A percentile compares a stretch with the other conserved stretches of the same genome.
Evolutionary conservation across 2,888 invertebrate species (phyloP).

Genomic region (Athalia circularis): DNA sequence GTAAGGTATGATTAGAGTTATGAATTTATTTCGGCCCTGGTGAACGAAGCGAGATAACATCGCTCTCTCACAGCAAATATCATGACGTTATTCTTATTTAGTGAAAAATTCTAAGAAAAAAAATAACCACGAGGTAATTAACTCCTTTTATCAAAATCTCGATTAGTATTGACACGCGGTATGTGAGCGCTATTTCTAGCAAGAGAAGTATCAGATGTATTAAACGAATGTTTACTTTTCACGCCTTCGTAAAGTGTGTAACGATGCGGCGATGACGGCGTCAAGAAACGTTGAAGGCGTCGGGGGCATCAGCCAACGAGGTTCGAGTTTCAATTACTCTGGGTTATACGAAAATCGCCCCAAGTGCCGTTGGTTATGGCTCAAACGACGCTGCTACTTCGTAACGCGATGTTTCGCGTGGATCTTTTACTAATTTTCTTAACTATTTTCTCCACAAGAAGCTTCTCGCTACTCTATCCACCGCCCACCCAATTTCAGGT

Average conservation of each 20-base stretch:
- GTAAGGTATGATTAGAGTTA: background rate
- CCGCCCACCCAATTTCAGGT: slow-evolving; percentile 67
- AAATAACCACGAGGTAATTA: background rate
- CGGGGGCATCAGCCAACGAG: slow-evolving; percentile 65
- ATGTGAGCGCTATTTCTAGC: background rate
- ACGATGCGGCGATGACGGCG: slow-evolving; percentile 51
- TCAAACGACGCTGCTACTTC: slow-evolving; percentile 42
- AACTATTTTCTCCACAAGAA: slow-evolving; percentile 49
- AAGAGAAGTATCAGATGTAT: background rate
- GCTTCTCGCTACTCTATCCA: slow-evolving; percentile 63
- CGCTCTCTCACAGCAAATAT: no score
- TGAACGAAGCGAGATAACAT: no score
- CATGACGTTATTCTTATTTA: no score
- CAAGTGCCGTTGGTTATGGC: slow-evolving; percentile 46
- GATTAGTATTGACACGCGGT: background rate
- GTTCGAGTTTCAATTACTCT: slow-evolving; percentile 62
- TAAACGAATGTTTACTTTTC: slow-evolving; percentile 36
- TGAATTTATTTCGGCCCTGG: background rate
- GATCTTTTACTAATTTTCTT: slow-evolving; percentile 52
- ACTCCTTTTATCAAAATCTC: background rate
- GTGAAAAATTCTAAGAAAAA: no score
- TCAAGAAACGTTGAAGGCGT: slow-evolving; percentile 48
- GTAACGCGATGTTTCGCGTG: slow-evolving; percentile 58
- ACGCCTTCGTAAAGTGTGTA: slow-evolving; percentile 26
- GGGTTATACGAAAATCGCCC: slow-evolving; percentile 56